Percentiles rank a stretch among this genome's conserved stretches.
These are phyloP conservation scores for Agrilus planipennis DNA, from an alignment of 1,140 invertebrate species.

Conservation along the genomic window DNA sequence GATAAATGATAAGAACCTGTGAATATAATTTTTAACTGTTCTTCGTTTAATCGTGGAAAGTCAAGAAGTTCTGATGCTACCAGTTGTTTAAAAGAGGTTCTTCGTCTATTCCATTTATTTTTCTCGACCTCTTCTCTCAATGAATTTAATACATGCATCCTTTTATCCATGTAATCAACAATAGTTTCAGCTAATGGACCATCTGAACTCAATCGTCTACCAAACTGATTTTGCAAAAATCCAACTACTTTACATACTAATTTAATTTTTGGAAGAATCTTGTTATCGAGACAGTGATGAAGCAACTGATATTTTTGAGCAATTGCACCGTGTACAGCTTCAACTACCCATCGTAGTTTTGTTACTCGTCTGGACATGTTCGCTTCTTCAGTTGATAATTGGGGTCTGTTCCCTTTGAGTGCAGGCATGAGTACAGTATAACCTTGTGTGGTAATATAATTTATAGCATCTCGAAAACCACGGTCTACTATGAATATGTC, in stretches of 20 bases:
- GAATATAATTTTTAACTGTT: too few relatives aligned
- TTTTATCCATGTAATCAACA: too few relatives aligned
- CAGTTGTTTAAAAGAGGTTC: too few relatives aligned
- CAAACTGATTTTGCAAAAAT: not conserved
- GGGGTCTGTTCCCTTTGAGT: constrained; percentile 21
- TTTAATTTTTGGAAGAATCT: constrained; percentile 11
- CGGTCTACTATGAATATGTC: constrained; percentile 24
- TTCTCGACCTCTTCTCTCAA: too few relatives aligned
- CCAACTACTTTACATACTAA: not conserved
- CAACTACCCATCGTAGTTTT: constrained; percentile 31
- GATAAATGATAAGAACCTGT: too few relatives aligned
- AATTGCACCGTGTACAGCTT: constrained; percentile 29
- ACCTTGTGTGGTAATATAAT: constrained; percentile 13
- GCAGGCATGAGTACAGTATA: constrained; percentile 23
- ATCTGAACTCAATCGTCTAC: too few relatives aligned
- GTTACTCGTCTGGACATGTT: constrained; percentile 28
- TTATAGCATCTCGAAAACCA: constrained; percentile 23
- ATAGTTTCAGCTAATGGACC: too few relatives aligned
- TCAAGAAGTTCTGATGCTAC: too few relatives aligned
- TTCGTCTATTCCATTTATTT: too few relatives aligned
- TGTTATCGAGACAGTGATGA: constrained; percentile 22
- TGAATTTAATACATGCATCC: too few relatives aligned
- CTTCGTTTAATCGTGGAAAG: too few relatives aligned
- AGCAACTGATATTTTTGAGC: constrained; percentile 21
- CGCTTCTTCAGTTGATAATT: constrained; percentile 26